Conservation (phyloP, 2,888 invertebrate genomes). For the Caenorhabditis sp. region DNA sequence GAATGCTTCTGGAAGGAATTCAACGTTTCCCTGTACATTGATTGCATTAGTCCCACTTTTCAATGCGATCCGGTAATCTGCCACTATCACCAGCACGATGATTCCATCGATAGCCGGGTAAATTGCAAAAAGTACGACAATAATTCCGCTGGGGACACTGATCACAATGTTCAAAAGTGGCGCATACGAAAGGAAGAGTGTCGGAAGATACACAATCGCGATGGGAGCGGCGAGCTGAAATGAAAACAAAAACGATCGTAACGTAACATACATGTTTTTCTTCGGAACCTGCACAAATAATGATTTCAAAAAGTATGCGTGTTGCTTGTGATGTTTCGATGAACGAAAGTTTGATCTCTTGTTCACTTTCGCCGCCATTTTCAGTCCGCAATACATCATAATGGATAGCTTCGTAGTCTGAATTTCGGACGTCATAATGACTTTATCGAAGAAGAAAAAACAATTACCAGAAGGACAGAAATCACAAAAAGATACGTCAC, state of each 20-base stretch:
- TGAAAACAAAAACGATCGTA: neutral
- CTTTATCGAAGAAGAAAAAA: neutral
- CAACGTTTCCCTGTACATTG: neutral
- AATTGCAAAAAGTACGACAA: constrained; percentile 1
- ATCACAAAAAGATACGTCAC: neutral
- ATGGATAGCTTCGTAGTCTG: constrained; percentile 6
- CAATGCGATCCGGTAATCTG: constrained; percentile 9
- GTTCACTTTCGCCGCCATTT: constrained; percentile 23
- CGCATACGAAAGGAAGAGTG: constrained; percentile 7
- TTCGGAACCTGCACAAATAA: constrained; percentile 13
- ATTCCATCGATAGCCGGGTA: constrained; percentile 19
- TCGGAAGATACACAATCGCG: constrained; percentile 11
- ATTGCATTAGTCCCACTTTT: neutral
- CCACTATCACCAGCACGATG: constrained; percentile 1
- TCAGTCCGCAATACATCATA: constrained; percentile 10
- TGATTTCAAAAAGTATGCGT: constrained; percentile 8
- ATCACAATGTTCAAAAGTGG: constrained; percentile 5
- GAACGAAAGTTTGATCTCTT: constrained; percentile 14
- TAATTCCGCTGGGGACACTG: neutral
- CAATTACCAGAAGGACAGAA: constrained; percentile 1
- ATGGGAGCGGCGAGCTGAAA: constrained; percentile 9
- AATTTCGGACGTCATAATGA: no score
- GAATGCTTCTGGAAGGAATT: constrained; percentile 12
- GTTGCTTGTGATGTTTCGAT: constrained; percentile 10
- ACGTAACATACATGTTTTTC: neutral